Percentiles rank a stretch among this genome's conserved stretches.
phyloP scores from a whole-genome alignment of 2,888 invertebrate genomes.

The Tuta absoluta region DNA sequence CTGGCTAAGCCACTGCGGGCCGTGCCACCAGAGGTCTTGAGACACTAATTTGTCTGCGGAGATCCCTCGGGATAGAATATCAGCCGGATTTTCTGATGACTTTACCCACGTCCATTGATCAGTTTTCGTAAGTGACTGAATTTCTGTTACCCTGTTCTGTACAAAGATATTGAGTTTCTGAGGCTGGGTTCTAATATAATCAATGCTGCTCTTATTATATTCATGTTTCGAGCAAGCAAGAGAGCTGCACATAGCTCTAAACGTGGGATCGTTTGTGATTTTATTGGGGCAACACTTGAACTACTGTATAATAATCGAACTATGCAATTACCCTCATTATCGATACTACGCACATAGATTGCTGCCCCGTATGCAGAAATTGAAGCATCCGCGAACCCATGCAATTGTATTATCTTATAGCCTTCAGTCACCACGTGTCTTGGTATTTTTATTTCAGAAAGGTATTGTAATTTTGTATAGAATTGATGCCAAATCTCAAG shows the following conservation, averaged over 20 bases:
- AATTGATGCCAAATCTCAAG: background rate
- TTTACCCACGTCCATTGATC: background rate
- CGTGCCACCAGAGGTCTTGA: conserved; percentile 1
- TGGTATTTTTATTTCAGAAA: background rate
- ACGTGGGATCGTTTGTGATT: conserved; percentile 20
- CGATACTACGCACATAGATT: background rate
- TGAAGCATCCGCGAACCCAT: background rate
- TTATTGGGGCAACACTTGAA: conserved; percentile 17
- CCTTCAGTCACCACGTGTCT: background rate
- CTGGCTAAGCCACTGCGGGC: background rate
- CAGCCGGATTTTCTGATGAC: conserved; percentile 12
- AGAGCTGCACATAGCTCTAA: conserved; percentile 12
- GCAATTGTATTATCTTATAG: background rate
- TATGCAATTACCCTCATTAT: no score
- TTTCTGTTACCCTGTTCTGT: conserved; percentile 10
- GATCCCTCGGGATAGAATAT: background rate
- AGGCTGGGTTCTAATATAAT: background rate
- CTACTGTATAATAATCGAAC: background rate
- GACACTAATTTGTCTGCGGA: background rate
- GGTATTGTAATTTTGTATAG: background rate
- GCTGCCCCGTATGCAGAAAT: background rate
- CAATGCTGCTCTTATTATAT: background rate
- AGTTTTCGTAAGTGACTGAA: background rate
- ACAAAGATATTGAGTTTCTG: conserved; percentile 12
- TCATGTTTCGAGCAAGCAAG: background rate